These are phyloP conservation scores for Spinus pinus DNA, from an alignment of 2,797 vertebrate species.

Conservation along the genomic window DNA sequence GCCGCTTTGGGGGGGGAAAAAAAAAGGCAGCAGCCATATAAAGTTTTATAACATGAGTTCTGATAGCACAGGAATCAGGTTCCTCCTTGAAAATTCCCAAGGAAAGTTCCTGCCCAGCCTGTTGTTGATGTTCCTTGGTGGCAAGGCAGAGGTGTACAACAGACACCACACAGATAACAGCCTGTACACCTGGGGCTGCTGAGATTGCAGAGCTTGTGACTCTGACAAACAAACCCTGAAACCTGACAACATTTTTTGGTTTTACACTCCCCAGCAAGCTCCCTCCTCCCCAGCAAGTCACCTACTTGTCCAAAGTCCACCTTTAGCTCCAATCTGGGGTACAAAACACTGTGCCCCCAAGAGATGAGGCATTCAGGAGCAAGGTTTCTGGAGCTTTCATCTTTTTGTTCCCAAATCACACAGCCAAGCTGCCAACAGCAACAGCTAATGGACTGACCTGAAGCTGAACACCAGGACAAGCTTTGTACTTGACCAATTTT, in stretches of 20 bases:
- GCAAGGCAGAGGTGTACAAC: neutral
- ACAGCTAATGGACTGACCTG: accelerated
- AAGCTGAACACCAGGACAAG: neutral
- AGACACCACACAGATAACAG: constrained; percentile 34
- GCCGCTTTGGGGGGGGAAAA: neutral
- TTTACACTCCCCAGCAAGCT: neutral
- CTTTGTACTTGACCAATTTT: neutral
- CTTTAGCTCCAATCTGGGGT: accelerated
- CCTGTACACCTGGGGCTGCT: neutral
- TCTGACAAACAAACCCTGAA: neutral
- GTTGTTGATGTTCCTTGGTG: neutral
- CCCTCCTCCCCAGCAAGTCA: neutral
- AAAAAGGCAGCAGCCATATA: neutral
- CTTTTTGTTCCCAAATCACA: neutral
- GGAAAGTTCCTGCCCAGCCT: neutral
- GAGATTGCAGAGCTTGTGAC: neutral
- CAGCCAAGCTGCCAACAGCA: neutral
- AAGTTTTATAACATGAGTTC: neutral
- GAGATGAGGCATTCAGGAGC: neutral
- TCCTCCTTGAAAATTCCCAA: neutral
- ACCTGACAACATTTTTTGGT: neutral
- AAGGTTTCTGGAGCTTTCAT: neutral
- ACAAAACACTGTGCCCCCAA: neutral
- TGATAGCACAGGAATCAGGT: neutral
- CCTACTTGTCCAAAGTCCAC: neutral